Percentiles rank a stretch among this genome's conserved stretches.
These are phyloP conservation scores for Timema podura DNA, from an alignment of 2,888 invertebrate genomes.

Conservation along the genomic window DNA sequence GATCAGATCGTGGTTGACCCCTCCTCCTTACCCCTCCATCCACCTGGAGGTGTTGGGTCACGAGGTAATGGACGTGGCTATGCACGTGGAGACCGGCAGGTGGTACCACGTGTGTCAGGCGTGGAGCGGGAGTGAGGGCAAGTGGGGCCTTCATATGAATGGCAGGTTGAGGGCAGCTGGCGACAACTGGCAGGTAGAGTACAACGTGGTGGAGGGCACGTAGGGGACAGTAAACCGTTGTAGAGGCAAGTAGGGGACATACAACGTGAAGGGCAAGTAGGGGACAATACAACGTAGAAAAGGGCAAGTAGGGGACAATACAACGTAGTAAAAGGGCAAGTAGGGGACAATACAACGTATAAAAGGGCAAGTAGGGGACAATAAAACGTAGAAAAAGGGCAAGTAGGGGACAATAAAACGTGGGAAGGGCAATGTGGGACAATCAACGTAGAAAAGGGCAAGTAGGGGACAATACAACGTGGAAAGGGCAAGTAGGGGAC, in stretches of 20 bases:
- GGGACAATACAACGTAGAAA: too few species aligned
- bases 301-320: too few species aligned
- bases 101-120: constrained; percentile 67
- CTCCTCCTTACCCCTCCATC: constrained; percentile 48
- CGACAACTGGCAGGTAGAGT: constrained; percentile 11
- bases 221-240: not conserved
- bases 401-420: constrained; percentile 47
- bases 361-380: too few species aligned
- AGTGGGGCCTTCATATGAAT: constrained; percentile 49
- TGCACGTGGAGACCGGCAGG: constrained; percentile 35
- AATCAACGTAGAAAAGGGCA: constrained; percentile 31
- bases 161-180: constrained; percentile 21
- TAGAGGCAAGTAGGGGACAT: not conserved
- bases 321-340: too few species aligned
- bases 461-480: constrained; percentile 56
- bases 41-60: constrained; percentile 49
- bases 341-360: too few species aligned
- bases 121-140: constrained; percentile 58
- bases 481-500: constrained; percentile 55
- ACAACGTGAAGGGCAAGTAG: not conserved
- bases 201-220: not conserved
- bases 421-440: constrained; percentile 11
- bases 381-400: too few species aligned
- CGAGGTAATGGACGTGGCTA: constrained; percentile 39
- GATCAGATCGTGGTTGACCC: constrained; percentile 58